Evolutionary conservation across 2,888 invertebrate species (phyloP), one percentile per base, ranked within the genome.

Genomic region (Drosophila nr. fundita): DNA sequence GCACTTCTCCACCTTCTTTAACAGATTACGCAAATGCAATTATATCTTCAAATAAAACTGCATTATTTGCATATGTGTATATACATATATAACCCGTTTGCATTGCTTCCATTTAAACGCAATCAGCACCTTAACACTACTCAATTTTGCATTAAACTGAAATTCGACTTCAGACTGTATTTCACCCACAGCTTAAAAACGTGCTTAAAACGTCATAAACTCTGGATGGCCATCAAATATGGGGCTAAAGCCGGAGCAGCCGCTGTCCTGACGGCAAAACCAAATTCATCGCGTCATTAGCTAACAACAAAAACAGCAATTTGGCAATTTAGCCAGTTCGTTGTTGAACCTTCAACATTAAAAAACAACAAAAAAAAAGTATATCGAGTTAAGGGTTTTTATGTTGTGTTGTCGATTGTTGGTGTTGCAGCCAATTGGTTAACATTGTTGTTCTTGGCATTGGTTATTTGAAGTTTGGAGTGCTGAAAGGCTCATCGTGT

Each of bases 271-370:
- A 54, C 57, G 60, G 57, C 81, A 11, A 32, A 32, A 72, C 30
- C 75, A 84, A 87, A 75, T 87, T 87, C 75, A 76, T 76, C 76
- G 85, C 82, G 85, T 83, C 87, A 87, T 83, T 83, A 87, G 87
- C 68, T 57, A 70, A 75, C 54, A 78, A 49, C 60, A 68, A 75
- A 66, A 77, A 66, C 65, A 64, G 78, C 55, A 77, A 80, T 68
- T 64, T 59, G 72, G 62, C 79, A 71, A 76, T 71, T 80, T 79
- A 34, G 68, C 64, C 65, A 62, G 68, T 54, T 58, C 36, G 49
- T 60, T 68, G 50, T 60, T 68, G 40, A 61, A 63, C 59, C 58
- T 49, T 48, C 53, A 55, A 50, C 52, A 64, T 42, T 36, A 36
- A 42, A n/a, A 40, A n/a, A 38, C 8, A 55, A 63, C 42, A 32